Conservation (phyloP, 2,888 invertebrate species). For the Tetramorium bicarinatum region DNA sequence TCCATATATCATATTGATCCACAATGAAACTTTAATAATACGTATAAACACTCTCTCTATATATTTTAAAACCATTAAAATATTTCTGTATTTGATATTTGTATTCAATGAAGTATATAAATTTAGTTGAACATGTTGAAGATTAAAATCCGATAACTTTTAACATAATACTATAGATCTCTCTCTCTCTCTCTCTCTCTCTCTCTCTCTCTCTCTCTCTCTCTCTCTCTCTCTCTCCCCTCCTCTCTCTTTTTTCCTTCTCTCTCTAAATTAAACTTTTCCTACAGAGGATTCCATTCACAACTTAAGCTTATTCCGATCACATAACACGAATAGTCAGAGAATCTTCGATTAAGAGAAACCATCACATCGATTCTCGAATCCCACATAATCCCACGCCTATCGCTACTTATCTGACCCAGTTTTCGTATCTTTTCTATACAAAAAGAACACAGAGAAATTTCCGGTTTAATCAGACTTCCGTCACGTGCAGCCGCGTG, state of each 20-base stretch:
- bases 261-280: conserved; percentile 16
- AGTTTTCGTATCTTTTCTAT: conserved; percentile 40
- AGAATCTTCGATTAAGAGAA: conserved; percentile 37
- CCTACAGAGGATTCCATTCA: not conserved
- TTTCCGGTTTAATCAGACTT: conserved; percentile 42
- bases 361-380: conserved; percentile 18
- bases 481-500: conserved; percentile 28
- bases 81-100: not conserved
- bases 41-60: not conserved
- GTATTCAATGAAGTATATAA: not conserved
- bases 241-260: not conserved
- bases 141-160: conserved; percentile 20
- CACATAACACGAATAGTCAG: conserved; percentile 20
- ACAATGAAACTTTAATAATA: not conserved
- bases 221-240: not conserved
- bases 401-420: conserved; percentile 41
- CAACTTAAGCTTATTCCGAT: conserved; percentile 7
- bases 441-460: conserved; percentile 31
- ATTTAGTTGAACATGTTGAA: not conserved
- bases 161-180: not conserved
- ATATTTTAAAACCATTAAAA: conserved; percentile 3
- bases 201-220: not conserved
- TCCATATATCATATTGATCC: not conserved
- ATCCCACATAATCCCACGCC: conserved; percentile 16
- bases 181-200: not conserved